A percentile compares a stretch with the other conserved stretches of the same genome.
Conservation (phyloP, 1,140 invertebrate species). For the Zaprionus capensis region DNA sequence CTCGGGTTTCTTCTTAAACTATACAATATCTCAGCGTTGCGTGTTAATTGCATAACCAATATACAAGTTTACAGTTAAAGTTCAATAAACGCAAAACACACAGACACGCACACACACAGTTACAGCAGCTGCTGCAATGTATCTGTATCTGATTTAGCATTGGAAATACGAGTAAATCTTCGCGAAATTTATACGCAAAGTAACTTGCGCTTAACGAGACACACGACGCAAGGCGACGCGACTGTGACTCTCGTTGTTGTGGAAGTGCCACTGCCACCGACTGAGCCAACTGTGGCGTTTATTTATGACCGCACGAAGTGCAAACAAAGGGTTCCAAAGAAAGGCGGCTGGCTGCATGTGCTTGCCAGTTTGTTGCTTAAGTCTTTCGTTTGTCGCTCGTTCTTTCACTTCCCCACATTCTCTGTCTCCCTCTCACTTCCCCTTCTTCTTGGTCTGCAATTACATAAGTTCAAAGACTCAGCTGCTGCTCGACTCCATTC, state of each 20-base stretch:
- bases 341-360: conserved; percentile 14
- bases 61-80: conserved; percentile 61
- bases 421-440: neutral
- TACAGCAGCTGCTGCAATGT: conserved; percentile 26
- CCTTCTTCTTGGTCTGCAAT: conserved; percentile 43
- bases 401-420: neutral
- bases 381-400: conserved; percentile 47
- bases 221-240: neutral
- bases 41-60: conserved; percentile 81
- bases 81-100: conserved; percentile 73
- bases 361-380: conserved; percentile 49
- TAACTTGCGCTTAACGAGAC: conserved; percentile 61
- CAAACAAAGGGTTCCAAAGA: conserved; percentile 52
- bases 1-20: conserved; percentile 10
- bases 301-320: conserved; percentile 60
- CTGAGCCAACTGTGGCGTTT: conserved; percentile 39
- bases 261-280: conserved; percentile 6
- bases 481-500: conserved; percentile 27
- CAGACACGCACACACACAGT: conserved; percentile 8
- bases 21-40: conserved; percentile 49
- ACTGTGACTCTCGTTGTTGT: neutral
- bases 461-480: conserved; percentile 76
- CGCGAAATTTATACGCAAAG: conserved; percentile 62
- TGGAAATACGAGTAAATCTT: conserved; percentile 45
- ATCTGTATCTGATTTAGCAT: conserved; percentile 46